A percentile compares a stretch with the other conserved stretches of the same genome.
phyloP scores from a whole-genome alignment of 2,797 vertebrate species.

The Pelobates cultripes region DNA sequence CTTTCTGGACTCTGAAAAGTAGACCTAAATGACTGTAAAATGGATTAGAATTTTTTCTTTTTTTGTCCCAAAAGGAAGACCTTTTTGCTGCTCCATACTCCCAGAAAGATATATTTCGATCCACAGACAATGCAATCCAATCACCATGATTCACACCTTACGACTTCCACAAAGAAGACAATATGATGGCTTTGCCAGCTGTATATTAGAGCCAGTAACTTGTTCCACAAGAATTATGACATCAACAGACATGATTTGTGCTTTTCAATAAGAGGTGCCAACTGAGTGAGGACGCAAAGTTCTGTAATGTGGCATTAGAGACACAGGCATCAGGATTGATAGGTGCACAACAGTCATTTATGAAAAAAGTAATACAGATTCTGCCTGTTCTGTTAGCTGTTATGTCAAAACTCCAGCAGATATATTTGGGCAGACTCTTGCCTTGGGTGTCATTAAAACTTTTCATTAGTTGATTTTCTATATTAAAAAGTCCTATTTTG shows the following conservation, averaged over 20 bases:
- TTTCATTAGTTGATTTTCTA: background rate
- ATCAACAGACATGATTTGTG: constrained; percentile 40
- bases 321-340: constrained; percentile 29
- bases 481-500: background rate
- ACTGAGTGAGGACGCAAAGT: constrained; percentile 30
- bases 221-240: constrained; percentile 48
- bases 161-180: constrained; percentile 47
- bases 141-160: constrained; percentile 51
- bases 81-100: background rate
- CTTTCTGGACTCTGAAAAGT: background rate
- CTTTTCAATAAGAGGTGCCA: constrained; percentile 39
- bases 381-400: background rate
- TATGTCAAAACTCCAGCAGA: background rate
- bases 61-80: background rate
- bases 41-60: background rate
- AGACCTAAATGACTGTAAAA: background rate
- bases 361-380: constrained; percentile 27
- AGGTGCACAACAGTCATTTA: constrained; percentile 25
- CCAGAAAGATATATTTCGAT: constrained; percentile 24
- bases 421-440: background rate
- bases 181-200: constrained; percentile 39
- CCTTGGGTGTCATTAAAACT: background rate
- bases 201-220: constrained; percentile 35
- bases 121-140: constrained; percentile 29
- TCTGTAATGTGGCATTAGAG: constrained; percentile 33